Evolutionary conservation across 53 echinoderm and acorn worm species (phyloP), one percentile per base, ranked within the genome.

Genomic region (Stichopus horrens): DNA sequence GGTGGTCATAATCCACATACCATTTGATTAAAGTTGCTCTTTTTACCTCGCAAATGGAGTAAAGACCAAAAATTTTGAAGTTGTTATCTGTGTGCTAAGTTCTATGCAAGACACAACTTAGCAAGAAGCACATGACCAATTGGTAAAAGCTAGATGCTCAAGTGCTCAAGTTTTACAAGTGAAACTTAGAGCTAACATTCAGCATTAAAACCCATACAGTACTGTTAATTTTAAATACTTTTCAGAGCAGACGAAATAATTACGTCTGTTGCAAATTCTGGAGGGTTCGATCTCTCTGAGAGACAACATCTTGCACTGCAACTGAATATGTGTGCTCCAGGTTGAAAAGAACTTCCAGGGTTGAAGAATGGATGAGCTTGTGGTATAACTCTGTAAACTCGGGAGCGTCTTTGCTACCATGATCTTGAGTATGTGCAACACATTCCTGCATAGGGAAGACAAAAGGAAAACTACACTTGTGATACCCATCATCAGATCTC

Each of bases 271-370:
- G 95, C 6, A 94, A 75, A 21, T 92, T 91, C 7, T 84, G 86
- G 73, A 93, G 75, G 22, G 97, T 89, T 21, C 89, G 74, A 68
- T 97, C 97, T 75, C 97, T 90, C 83, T 97, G 93, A 53, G 77
- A 77, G 37, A 97, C 87, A 11, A 95, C 86, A 74, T 95, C 95
- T 74, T 97, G 93, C 10, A 97, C 95, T 23, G 95, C 95, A 76
- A 97, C 91, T 55, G 97, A 94, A 74, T 97, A 97, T 54, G 95
- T 97, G 87, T 97, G 97, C 74, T 97, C 97, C 80, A 97, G 88
- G 82, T 95, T 92, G 71, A 97, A 95, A 52, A 97, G 90, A 5
- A 92, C 93, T 71, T 97, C 95, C 58, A 97, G 84, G 5, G 95
- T 93, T 57, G 93, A 90, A 8, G 97, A 97, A 86, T 97, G 97